Evolutionary conservation across 2,113 vertebrate species (phyloP), one percentile per base, ranked within the genome.

Genomic region (Halcyon malimbica): DNA sequence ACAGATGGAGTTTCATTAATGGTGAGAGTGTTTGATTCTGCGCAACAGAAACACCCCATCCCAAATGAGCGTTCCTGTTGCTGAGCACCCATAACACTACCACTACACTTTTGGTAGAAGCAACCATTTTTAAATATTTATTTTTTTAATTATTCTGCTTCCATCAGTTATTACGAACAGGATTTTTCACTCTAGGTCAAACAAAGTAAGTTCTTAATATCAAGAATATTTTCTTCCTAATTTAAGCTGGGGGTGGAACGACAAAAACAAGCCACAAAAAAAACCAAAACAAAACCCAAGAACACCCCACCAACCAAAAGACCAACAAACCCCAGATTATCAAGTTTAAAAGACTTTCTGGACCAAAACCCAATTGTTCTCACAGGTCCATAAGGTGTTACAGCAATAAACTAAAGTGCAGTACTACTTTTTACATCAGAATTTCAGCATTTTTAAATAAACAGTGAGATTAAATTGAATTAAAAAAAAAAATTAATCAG

Each of bases 41-140:
- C 0, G 0, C 0, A 5, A 20, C 5, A n/a, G 37, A 68, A 87
- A 63, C 35, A 17, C 21, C 11, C 15, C 11, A 17, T 31, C 14
- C 42, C 54, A 54, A 82, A 57, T 35, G 56, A 70, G 17, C 1
- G 4, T 11, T 79, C 23, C 2, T 1, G 5, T 33, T 48, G n/a
- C 37, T 71, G 71, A 89, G 10, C 42, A 56, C 68, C 9, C 3
- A 2, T 8, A 33, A n/a, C 9, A 18, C 14, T 26, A 33, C 15
- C 25, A 21, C 17, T 4, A 18, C 5, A 18, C 3, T 63, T 26
- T 16, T 4, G 16, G 44, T 13, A 28, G 69, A 57, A 71, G 20
- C 10, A 73, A 29, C 3, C 3, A 10, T 46, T 25, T 29, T 15
- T 42, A 16, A 51, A 51, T 25, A 51, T 51, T 46, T 0, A 25